Percentiles rank a stretch among this genome's conserved stretches.
Evolutionary conservation across 2,113 vertebrate genomes (phyloP).

Genomic region (Australoheros scitulus): DNA sequence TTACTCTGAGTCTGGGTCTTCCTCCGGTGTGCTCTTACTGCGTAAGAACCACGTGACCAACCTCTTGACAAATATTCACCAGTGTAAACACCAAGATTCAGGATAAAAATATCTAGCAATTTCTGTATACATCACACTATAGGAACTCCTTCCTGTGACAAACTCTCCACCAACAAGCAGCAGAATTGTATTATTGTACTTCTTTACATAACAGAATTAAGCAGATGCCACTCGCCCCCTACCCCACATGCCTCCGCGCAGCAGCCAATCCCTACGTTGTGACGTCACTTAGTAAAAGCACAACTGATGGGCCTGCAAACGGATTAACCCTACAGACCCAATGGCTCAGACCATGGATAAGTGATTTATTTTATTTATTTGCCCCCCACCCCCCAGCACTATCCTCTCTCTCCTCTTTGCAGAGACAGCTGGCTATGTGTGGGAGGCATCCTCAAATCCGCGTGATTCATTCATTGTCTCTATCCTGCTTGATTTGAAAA

Average conservation of each 20-base stretch:
- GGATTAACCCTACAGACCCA: constrained; percentile 81
- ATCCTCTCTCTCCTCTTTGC: constrained; percentile 19
- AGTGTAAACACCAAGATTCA: neutral
- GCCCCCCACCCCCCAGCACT: neutral
- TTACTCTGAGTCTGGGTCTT: neutral
- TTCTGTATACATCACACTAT: constrained; percentile 28
- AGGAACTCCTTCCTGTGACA: constrained; percentile 40
- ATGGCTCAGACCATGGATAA: constrained; percentile 77
- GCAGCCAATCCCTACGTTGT: constrained; percentile 69
- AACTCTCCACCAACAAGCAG: constrained; percentile 42
- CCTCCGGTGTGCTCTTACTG: neutral
- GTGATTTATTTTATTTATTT: constrained; percentile 58
- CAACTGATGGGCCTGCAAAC: constrained; percentile 72
- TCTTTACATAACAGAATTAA: constrained; percentile 81
- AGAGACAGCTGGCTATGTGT: constrained; percentile 78
- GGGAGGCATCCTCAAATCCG: constrained; percentile 77
- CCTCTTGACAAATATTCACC: neutral
- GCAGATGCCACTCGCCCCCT: constrained; percentile 58
- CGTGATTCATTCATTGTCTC: constrained; percentile 71
- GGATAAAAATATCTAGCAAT: constrained; percentile 9
- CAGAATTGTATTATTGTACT: constrained; percentile 71
- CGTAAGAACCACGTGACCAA: neutral
- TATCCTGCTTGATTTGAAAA: constrained; percentile 75
- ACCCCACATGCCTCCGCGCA: constrained; percentile 46
- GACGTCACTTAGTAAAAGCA: constrained; percentile 81